phyloP scores from a whole-genome alignment of 2,888 invertebrate species.

The Congeria kusceri region DNA sequence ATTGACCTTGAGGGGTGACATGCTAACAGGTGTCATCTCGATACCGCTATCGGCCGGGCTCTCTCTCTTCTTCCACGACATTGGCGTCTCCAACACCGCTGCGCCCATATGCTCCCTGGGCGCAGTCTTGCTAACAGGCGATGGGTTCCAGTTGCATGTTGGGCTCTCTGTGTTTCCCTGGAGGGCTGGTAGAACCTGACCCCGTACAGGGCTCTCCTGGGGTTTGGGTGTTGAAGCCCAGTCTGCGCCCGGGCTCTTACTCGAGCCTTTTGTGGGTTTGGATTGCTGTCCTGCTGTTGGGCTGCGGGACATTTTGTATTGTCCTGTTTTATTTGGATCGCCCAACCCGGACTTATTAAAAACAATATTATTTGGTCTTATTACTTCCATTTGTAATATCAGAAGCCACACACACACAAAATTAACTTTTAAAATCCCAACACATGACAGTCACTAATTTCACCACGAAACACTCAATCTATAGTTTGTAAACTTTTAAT shows the following conservation, averaged over 20 bases:
- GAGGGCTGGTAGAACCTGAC: not conserved
- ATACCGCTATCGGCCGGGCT: conserved; percentile 59
- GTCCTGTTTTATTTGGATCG: too few species aligned
- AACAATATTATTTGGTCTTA: conserved; percentile 45
- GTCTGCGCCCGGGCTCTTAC: not conserved
- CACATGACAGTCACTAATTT: too few species aligned
- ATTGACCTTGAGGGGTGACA: conserved; percentile 52
- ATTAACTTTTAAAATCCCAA: too few species aligned
- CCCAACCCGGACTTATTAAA: conserved; percentile 37
- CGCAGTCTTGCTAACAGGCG: not conserved
- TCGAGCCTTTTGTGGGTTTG: conserved; percentile 5
- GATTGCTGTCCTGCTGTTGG: conserved; percentile 27
- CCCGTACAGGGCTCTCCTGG: conserved; percentile 8
- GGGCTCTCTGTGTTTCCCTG: too few species aligned
- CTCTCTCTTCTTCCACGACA: conserved; percentile 37
- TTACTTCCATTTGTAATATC: conserved; percentile 44
- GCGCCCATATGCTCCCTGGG: not conserved
- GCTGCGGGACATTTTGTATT: conserved; percentile 3
- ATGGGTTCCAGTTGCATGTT: too few species aligned
- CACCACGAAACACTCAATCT: too few species aligned
- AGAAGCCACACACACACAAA: not conserved
- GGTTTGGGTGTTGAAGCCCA: conserved; percentile 7
- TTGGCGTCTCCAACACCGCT: conserved; percentile 20
- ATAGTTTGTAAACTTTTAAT: too few species aligned
- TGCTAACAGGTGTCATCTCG: conserved; percentile 43